Percentiles rank a stretch among this genome's conserved stretches.
phyloP scores from a whole-genome alignment of 2,888 invertebrate species.

The Steinernema carpocapsae region DNA sequence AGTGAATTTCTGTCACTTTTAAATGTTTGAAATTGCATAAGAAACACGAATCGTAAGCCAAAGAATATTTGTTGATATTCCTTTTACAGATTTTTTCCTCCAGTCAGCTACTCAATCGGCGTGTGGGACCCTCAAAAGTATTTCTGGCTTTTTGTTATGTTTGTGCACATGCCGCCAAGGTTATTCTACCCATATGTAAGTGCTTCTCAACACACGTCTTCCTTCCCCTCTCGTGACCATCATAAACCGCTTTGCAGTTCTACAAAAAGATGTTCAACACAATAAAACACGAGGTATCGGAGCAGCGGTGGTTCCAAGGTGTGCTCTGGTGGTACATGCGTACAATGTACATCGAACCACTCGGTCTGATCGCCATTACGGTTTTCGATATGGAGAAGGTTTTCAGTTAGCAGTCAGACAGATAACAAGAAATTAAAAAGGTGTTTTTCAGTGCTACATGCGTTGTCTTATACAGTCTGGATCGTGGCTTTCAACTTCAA shows the following conservation, averaged over 20 bases:
- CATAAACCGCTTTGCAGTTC: slow-evolving; percentile 41
- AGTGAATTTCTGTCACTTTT: too few species aligned
- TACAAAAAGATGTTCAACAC: slow-evolving; percentile 48
- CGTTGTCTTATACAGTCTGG: slow-evolving; percentile 62
- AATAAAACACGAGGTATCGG: slow-evolving; percentile 45
- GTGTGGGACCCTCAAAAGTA: slow-evolving; percentile 66
- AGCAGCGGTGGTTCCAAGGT: slow-evolving; percentile 43
- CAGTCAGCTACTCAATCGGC: slow-evolving; percentile 66
- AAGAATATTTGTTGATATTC: too few species aligned
- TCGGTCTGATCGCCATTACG: slow-evolving; percentile 58
- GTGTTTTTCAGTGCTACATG: slow-evolving; percentile 58
- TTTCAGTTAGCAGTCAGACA: slow-evolving; percentile 53
- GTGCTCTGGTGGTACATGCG: slow-evolving; percentile 47
- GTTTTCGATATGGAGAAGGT: slow-evolving; percentile 64
- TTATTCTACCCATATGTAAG: slow-evolving; percentile 58
- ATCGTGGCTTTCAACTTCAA: slow-evolving; percentile 65
- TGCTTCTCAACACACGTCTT: neutral
- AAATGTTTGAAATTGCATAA: too few species aligned
- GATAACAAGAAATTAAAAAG: too few species aligned
- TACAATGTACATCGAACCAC: slow-evolving; percentile 45
- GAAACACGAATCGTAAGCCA: too few species aligned
- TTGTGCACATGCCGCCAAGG: slow-evolving; percentile 62
- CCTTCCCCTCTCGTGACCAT: slow-evolving; percentile 7
- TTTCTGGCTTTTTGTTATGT: slow-evolving; percentile 65
- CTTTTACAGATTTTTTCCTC: slow-evolving; percentile 63